Evolutionary conservation across 2,797 vertebrate genomes (phyloP).

Genomic region (Pangasius larnaudii): DNA sequence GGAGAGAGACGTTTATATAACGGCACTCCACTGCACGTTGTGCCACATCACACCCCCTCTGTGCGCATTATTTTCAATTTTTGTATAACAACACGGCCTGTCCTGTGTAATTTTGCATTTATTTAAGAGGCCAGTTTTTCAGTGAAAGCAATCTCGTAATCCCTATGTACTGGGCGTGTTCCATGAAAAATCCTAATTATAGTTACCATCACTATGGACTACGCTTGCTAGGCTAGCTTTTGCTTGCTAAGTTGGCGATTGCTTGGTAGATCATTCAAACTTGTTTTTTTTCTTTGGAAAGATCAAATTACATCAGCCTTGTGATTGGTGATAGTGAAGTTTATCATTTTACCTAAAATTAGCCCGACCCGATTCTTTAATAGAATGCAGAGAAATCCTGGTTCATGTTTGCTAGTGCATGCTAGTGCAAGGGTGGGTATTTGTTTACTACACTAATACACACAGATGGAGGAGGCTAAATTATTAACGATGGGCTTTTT

Average conservation of each 20-base stretch:
- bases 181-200: not conserved
- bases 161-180: not conserved
- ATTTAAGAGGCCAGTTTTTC: not conserved
- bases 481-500: slow-evolving; percentile 15
- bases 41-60: too few species aligned
- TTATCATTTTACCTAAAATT: not conserved
- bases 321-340: not conserved
- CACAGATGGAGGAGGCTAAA: slow-evolving; percentile 23
- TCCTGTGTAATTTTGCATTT: not conserved
- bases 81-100: not conserved
- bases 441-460: slow-evolving; percentile 6
- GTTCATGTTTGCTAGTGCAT: not conserved
- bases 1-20: too few species aligned
- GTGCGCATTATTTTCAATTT: too few species aligned
- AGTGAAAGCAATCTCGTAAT: not conserved
- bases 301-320: not conserved
- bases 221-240: not conserved
- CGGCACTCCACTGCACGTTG: too few species aligned
- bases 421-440: not conserved
- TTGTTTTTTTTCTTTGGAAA: not conserved
- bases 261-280: not conserved
- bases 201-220: not conserved
- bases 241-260: not conserved
- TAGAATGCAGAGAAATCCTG: not conserved
- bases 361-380: not conserved